Percentiles rank a stretch among this genome's conserved stretches.
Conservation (phyloP, 2,888 invertebrate genomes). For the Ischnus inquisitorius region DNA sequence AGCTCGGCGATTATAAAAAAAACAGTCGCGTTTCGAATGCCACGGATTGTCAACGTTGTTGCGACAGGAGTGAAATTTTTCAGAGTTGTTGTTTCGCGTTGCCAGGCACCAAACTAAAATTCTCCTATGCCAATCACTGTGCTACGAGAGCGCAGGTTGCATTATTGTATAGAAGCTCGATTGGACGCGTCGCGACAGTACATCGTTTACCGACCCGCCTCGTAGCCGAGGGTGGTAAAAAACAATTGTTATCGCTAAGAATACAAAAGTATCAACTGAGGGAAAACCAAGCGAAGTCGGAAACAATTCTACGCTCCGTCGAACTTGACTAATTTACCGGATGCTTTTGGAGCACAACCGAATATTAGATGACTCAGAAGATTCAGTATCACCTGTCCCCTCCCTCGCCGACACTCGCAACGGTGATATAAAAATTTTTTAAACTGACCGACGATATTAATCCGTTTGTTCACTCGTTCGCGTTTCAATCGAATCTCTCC, state of each 20-base stretch:
- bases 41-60: neutral
- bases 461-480: neutral
- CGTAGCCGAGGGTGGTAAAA: neutral
- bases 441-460: neutral
- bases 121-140: too few relatives aligned
- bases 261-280: neutral
- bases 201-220: neutral
- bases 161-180: neutral
- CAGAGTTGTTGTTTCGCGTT: slow-evolving; percentile 53
- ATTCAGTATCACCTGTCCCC: slow-evolving; percentile 39
- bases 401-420: neutral
- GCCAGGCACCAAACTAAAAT: slow-evolving; percentile 46
- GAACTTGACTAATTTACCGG: slow-evolving; percentile 13
- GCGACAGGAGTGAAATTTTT: neutral
- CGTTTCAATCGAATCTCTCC: neutral
- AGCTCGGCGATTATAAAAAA: neutral
- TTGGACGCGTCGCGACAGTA: neutral
- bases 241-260: neutral
- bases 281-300: neutral
- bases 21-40: neutral
- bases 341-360: slow-evolving; percentile 22
- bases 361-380: slow-evolving; percentile 50
- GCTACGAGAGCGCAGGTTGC: too few relatives aligned
- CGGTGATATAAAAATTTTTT: neutral
- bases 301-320: slow-evolving; percentile 2